A percentile compares a stretch with the other conserved stretches of the same genome.
Evolutionary conservation across 2,113 vertebrate genomes (phyloP).

Genomic region (Naja naja): DNA sequence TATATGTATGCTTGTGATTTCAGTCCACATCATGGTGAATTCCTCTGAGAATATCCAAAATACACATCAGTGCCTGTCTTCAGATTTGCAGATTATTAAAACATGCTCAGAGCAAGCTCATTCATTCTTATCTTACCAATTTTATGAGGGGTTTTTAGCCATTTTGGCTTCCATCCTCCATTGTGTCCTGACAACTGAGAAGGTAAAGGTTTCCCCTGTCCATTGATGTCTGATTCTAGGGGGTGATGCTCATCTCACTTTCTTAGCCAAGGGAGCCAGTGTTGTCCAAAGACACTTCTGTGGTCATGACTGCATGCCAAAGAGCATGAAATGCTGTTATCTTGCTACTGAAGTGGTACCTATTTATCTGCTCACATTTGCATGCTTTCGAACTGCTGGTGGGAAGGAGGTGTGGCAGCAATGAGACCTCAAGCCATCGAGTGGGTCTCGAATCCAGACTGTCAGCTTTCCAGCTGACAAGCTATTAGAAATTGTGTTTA

Average conservation of each 20-base stretch:
- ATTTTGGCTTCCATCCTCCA: neutral
- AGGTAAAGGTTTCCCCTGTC: neutral
- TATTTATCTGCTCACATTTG: neutral
- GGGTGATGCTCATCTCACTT: neutral
- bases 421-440: neutral
- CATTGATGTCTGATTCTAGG: neutral
- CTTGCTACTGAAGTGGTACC: neutral
- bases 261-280: neutral
- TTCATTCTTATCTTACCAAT: neutral
- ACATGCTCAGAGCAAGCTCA: neutral
- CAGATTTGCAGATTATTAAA: neutral
- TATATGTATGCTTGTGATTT: neutral
- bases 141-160: neutral
- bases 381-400: neutral
- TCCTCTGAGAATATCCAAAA: neutral
- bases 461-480: neutral
- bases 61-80: neutral
- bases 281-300: neutral
- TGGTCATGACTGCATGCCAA: neutral
- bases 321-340: neutral
- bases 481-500: too few relatives aligned
- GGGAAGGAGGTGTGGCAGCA: neutral
- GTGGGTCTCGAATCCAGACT: neutral
- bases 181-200: neutral
- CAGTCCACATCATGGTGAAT: neutral